Evolutionary conservation across 2,797 vertebrate species (phyloP), one percentile per base, ranked within the genome.

Genomic region (Paratrypauchen microcephalus): DNA sequence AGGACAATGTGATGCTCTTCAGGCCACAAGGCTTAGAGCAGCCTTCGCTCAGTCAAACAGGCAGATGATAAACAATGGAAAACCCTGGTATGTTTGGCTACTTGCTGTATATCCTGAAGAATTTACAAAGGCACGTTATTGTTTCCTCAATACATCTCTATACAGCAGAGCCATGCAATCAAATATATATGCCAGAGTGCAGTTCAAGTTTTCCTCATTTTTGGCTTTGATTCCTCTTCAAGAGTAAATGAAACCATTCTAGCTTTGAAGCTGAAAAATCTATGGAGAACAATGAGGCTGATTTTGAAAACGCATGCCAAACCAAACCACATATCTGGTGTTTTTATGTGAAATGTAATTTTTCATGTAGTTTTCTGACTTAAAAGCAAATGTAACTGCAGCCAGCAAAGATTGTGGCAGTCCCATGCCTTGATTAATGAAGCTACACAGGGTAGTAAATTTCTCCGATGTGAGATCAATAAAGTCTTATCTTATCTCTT

Each of bases 261-360:
- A 88, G 84, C 74, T 88, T 84, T 89, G 82, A 86, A 84, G 84
- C 83, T 70, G 66, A 85, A 88, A 84, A 87, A 88, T 82, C 78
- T 67, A 68, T 23, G 71, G 75, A 15, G 21, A 41, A 45, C 61
- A 63, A 47, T 47, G 21, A 63, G 32, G 59, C 16, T 61, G 30
- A 61, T 39, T 61, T 39, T 21, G 59, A 41, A 9, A 5, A n/a
- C 16, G 48, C 48, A 57, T 59, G 55, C 74, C 59, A 61, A 61
- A 41, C 59, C 59, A 61, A 61, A 23, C 24, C 55, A 57, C 24
- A 28, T 57, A 57, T 61, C 32, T 61, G 59, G n/a, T 61, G 11
- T n/a, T 41, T 30, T 61, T 61, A 39, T 39, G 59, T 32, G 36
- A 61, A 23, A 61, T 36, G 18, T 32, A 21, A 60, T 60, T 30